phyloP scores from a whole-genome alignment of 1,140 invertebrate species.

The Apocrypta bakeri region DNA sequence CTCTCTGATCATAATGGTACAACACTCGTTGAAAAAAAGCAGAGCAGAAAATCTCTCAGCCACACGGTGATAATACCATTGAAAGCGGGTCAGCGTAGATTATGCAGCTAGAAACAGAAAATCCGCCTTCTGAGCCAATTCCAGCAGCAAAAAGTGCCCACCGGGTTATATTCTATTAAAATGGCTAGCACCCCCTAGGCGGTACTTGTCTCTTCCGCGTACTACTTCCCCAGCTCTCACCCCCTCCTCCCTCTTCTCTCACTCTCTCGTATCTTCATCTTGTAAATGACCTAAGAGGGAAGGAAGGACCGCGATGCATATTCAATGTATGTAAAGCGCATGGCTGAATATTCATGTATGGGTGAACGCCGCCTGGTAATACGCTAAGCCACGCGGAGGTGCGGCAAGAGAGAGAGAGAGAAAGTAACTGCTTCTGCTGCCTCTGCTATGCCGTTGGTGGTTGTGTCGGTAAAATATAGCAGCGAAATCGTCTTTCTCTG shows the following conservation, averaged over 20 bases:
- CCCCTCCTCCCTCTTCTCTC: neutral
- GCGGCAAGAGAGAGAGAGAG: constrained; percentile 15
- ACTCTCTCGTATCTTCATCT: constrained; percentile 66
- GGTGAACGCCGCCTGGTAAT: constrained; percentile 67
- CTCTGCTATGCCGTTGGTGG: neutral
- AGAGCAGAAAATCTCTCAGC: too few species aligned
- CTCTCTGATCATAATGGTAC: too few species aligned
- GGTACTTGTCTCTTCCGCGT: neutral
- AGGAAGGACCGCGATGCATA: constrained; percentile 71
- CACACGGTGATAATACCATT: neutral
- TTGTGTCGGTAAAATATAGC: neutral
- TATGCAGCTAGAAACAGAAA: neutral
- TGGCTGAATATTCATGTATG: constrained; percentile 71
- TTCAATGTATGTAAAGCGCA: constrained; percentile 71
- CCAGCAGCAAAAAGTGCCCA: constrained; percentile 57
- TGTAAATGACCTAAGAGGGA: constrained; percentile 73
- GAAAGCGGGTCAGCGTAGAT: neutral
- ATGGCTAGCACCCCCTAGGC: constrained; percentile 54
- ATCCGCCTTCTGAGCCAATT: constrained; percentile 38
- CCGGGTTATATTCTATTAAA: constrained; percentile 67
- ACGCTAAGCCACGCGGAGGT: constrained; percentile 61
- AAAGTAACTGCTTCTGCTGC: neutral
- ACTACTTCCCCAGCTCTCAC: neutral
- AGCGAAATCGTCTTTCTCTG: neutral
- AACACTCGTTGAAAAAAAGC: too few species aligned